These are phyloP conservation scores for Seira sanloemensis DNA, from an alignment of 2,888 invertebrate genomes.

Conservation along the genomic window DNA sequence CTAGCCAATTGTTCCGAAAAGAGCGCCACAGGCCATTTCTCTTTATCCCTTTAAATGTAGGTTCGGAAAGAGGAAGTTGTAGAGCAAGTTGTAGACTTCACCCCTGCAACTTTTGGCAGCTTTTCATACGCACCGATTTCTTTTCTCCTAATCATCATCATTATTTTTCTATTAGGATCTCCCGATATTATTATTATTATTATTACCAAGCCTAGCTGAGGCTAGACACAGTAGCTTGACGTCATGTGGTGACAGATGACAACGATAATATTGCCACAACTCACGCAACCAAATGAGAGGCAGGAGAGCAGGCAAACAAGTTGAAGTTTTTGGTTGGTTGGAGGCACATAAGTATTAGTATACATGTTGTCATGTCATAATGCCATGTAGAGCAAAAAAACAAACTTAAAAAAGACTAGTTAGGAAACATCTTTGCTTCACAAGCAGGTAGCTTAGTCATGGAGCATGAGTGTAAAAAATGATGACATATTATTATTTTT, in stretches of 20 bases:
- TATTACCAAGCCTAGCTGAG: conserved; percentile 54
- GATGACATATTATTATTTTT: neutral
- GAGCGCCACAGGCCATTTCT: neutral
- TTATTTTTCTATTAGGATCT: neutral
- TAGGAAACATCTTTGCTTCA: too few relatives aligned
- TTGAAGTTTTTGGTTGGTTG: neutral
- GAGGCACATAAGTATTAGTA: neutral
- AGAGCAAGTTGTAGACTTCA: neutral
- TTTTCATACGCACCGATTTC: neutral
- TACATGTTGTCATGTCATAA: conserved; percentile 4
- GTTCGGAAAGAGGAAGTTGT: neutral
- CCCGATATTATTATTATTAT: neutral
- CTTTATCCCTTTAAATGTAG: neutral
- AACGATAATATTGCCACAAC: conserved; percentile 49
- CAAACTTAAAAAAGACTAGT: too few relatives aligned
- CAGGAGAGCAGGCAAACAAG: neutral
- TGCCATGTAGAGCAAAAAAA: conserved; percentile 17
- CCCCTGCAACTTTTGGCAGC: neutral
- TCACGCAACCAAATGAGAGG: conserved; percentile 47
- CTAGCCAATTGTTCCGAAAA: neutral
- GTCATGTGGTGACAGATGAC: conserved; percentile 66
- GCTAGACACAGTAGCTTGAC: conserved; percentile 48
- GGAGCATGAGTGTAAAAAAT: neutral
- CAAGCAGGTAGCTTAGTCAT: conserved; percentile 12
- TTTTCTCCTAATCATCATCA: neutral